Base-by-base conservation (phyloP, 1,140 invertebrate species). In the Sycophaga agraensis region DNA sequence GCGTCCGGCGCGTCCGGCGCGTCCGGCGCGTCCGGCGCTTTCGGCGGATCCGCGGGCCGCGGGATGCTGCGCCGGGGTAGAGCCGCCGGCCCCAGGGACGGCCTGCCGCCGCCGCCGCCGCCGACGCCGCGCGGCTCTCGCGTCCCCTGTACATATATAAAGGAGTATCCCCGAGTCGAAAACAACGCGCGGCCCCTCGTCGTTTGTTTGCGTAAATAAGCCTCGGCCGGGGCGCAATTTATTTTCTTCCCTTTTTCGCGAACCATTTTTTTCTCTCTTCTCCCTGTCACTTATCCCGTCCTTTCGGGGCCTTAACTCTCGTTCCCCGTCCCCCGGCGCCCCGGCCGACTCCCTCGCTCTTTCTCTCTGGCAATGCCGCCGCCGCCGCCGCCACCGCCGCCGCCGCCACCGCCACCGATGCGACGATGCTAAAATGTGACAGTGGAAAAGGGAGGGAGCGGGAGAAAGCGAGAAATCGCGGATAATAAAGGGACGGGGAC, bases 161-260 rank as follows among this genome's bases (percentile, higher is more conserved):
- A 49, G 7, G 46, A 21, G 26, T 21, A 5, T 5, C 14, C 14
- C 26, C n/a, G 31, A 16, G 46, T 12, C 26, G 46, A 49, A 34
- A 49, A 49, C n/a, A 31, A 49, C 22, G 26, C 26, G 46, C 7
- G 28, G 28, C 3, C 37, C 22, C 26, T 16, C 21, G 31, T 49
- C 48, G 39, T 59, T 59, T 51, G 46, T 51, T 59, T 59, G 57
- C 46, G 37, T 31, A 22, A 59, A 59, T 59, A 59, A 59, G 40
- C 37, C n/a, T 39, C 46, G 49, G 17, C 57, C 21, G 16, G 39
- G 21, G 40, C 39, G 34, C 42, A 31, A 50, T 50, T 50, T 50
- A 37, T 46, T 37, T 37, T 48, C 42, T 48, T 37, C 24, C 43
- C 55, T 59, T 49, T 39, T 40, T 49, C 34, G 34, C 19, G 17